Evolutionary conservation across 2,888 invertebrate species (phyloP), one percentile per base, ranked within the genome.

Genomic region (Phortica okadai): DNA sequence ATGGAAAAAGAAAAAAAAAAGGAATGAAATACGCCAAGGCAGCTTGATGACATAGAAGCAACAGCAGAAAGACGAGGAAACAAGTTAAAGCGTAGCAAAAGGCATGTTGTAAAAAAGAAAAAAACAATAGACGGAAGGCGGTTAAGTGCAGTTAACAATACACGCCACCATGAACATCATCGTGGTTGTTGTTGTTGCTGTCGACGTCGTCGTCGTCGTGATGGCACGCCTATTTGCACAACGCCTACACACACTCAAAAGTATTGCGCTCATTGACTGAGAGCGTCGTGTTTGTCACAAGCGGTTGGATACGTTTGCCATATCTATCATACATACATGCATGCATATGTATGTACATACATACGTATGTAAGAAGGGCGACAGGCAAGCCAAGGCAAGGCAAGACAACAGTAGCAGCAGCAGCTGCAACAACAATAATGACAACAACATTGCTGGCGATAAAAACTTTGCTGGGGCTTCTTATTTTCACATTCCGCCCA

Each of bases 81-180:
- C 6, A 25, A 62, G 21, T 62, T 10, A 62, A 50, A 50, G 62
- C 33, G 50, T 50, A 8, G 50, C 11, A 62, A 80, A 75, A 77
- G 79, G 75, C 80, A 75, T 78, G 77, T 73, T 77, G 74, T 76
- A 79, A 50, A 78, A 70, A 78, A 69, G 75, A 79, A 74, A 79
- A 79, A 79, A 62, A 86, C 82, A 89, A 88, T 84, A 86, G 84
- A 79, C 86, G 87, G 87, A 88, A 89, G 83, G 87, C 89, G 89
- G 89, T 88, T 89, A 89, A 88, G 89, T 89, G 87, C 83, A 82
- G 75, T 70, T 70, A 70, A 54, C 44, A 70, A 70, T 21, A 8
- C 41, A 33, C 66, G 42, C 66, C 10, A 10, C 33, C 33, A 33
- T 33, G 33, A 33, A 33, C 33, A 14, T 33, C 33, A 33, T 5